Conservation (phyloP, 2,113 vertebrate genomes). For the Craseonycteris thonglongyai region DNA sequence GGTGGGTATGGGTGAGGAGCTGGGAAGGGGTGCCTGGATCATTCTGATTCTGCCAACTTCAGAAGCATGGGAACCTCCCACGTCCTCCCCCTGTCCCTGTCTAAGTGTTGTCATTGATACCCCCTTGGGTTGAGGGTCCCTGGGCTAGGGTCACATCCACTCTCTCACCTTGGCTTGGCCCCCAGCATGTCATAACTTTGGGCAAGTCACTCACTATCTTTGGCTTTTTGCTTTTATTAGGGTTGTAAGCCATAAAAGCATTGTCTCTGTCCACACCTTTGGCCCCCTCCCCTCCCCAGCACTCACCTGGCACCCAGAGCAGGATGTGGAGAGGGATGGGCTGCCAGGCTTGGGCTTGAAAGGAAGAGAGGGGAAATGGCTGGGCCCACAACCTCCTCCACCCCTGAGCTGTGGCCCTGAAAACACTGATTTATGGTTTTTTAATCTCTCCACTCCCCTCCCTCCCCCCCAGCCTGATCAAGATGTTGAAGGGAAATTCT, state of each 20-base stretch:
- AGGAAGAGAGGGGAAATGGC: not conserved
- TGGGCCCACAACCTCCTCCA: too few species aligned
- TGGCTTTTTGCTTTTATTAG: not conserved
- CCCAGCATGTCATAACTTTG: not conserved
- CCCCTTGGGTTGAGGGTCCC: not conserved
- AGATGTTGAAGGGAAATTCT: not conserved
- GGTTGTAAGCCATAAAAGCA: not conserved
- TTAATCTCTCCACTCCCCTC: not conserved
- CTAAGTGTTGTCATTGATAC: not conserved
- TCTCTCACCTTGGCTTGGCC: not conserved
- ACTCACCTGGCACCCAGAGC: not conserved
- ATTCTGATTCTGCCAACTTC: not conserved
- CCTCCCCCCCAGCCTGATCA: too few species aligned
- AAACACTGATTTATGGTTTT: not conserved
- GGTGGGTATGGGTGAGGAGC: not conserved
- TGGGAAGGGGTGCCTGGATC: not conserved
- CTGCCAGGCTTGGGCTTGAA: not conserved
- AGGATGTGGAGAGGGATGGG: not conserved
- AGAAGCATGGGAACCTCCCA: not conserved
- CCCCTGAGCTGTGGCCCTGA: not conserved
- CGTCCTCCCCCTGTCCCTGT: rapidly evolving
- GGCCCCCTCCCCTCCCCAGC: not conserved
- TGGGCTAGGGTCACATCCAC: not conserved
- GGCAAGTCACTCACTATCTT: not conserved
- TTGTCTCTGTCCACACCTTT: not conserved